phyloP scores from a whole-genome alignment of 2,113 vertebrate genomes.

The Calidris pygmaea region DNA sequence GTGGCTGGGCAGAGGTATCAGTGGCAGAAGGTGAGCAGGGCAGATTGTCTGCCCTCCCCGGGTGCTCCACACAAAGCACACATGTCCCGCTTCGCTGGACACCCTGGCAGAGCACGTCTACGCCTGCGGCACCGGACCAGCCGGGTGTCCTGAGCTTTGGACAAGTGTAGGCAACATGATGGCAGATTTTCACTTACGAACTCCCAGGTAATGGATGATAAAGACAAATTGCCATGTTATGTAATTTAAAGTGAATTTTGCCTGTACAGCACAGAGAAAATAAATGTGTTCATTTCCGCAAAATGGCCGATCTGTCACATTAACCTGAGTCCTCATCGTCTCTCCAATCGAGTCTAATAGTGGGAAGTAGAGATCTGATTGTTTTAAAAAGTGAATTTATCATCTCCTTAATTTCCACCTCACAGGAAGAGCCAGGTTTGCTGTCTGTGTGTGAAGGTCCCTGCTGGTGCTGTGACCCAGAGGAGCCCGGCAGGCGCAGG shows the following conservation, averaged over 20 bases:
- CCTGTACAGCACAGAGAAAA: neutral
- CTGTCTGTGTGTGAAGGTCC: neutral
- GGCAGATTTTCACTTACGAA: neutral
- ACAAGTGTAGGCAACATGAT: neutral
- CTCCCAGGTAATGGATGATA: constrained; percentile 40
- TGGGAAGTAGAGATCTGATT: neutral
- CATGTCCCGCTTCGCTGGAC: accelerated
- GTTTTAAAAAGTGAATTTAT: constrained; percentile 6
- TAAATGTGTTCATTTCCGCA: neutral
- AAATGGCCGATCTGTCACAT: constrained; percentile 8
- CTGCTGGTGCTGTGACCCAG: neutral
- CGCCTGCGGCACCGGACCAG: neutral
- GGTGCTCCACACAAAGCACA: neutral
- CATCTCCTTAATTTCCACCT: neutral
- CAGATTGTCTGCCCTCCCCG: accelerated
- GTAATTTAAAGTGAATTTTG: constrained; percentile 42
- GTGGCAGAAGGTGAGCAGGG: neutral
- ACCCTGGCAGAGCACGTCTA: accelerated
- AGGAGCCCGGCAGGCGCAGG: accelerated
- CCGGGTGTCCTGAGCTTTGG: neutral
- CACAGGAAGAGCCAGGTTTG: neutral
- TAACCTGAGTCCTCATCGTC: neutral
- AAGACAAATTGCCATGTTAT: neutral
- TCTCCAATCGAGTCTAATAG: neutral
- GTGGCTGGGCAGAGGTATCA: accelerated